A percentile compares a stretch with the other conserved stretches of the same genome.
These are phyloP conservation scores for Galeruca laticollis DNA, from an alignment of 2,888 invertebrate genomes.

Conservation along the genomic window DNA sequence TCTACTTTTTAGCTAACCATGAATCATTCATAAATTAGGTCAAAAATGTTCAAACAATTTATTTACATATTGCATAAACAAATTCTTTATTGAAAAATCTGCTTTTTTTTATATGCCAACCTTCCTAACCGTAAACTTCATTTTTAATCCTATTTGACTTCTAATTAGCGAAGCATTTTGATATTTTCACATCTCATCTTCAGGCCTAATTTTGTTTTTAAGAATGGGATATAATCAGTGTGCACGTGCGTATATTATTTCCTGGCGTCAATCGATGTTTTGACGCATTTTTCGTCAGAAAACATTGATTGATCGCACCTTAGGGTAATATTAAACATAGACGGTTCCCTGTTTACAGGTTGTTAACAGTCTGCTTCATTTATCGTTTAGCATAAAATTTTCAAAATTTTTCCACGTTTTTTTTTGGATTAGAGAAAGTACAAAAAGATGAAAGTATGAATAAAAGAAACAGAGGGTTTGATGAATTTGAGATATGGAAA, in stretches of 20 bases:
- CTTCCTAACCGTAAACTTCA: background rate
- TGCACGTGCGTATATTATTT: constrained; percentile 33
- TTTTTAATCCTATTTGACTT: background rate
- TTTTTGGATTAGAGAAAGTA: no score
- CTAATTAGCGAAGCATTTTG: background rate
- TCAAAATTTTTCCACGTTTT: no score
- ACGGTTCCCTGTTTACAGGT: background rate
- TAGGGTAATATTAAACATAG: constrained; percentile 13
- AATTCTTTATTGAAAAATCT: no score
- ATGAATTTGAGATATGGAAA: no score
- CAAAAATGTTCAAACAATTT: no score
- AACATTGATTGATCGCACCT: constrained; percentile 17
- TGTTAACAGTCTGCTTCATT: background rate
- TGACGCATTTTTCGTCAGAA: constrained; percentile 31
- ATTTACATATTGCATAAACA: no score
- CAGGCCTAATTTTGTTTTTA: constrained; percentile 10
- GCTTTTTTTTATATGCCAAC: no score
- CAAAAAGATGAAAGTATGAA: no score
- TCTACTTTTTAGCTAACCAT: no score
- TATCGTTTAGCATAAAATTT: background rate
- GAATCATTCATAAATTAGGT: no score
- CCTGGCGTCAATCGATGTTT: constrained; percentile 40
- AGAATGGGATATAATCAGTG: constrained; percentile 3
- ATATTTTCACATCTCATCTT: background rate
- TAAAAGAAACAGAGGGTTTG: no score